These are phyloP conservation scores for Rhynchomys soricoides DNA, from an alignment of 2,113 vertebrate species.

Conservation along the genomic window DNA sequence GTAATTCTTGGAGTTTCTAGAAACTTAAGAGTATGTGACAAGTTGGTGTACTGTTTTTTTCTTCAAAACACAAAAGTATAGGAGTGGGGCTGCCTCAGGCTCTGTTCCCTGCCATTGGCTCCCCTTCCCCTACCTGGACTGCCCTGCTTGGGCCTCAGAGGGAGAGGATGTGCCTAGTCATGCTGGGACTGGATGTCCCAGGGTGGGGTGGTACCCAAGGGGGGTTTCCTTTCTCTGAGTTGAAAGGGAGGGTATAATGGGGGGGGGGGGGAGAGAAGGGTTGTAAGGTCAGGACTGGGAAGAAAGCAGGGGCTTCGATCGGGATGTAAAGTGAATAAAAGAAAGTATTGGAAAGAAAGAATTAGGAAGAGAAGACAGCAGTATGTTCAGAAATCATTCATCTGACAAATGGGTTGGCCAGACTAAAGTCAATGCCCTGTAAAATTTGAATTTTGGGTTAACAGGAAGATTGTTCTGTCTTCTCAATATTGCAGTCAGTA, in stretches of 20 bases:
- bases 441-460: conserved; percentile 40
- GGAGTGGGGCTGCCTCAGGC: no score
- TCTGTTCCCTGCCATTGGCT: no score
- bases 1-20: conserved; percentile 43
- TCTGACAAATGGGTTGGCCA: background rate
- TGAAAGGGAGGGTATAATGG: no score
- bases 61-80: background rate
- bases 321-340: background rate
- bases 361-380: background rate
- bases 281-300: background rate
- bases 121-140: no score
- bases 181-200: no score
- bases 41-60: background rate
- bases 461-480: background rate
- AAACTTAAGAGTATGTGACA: background rate
- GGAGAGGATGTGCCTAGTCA: no score
- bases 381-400: conserved; percentile 41
- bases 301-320: background rate
- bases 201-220: no score
- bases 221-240: no score
- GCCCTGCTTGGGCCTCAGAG: no score
- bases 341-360: background rate
- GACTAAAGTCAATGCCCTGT: background rate
- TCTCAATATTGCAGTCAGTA: background rate
- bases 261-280: no score